Evolutionary conservation across 2,797 vertebrate genomes (phyloP), one percentile per base, ranked within the genome.

Genomic region (Cryptoprocta ferox): DNA sequence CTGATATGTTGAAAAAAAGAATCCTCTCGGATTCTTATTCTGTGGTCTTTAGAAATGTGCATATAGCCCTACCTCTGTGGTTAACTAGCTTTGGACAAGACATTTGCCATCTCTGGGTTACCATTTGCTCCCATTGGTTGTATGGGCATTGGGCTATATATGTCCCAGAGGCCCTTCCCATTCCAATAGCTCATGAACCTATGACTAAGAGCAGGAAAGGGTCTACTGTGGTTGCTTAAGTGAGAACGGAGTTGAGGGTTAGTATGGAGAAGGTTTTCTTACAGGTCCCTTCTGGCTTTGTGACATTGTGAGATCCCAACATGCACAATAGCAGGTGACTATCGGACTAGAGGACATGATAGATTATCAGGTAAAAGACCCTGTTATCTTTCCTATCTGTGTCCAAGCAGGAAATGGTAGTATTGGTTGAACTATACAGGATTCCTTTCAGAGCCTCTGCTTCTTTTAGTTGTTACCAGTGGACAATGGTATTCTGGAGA

Each of bases 311-410:
- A 28, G 0, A 86, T 83, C 63, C 93, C 96, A 94, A 79, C 28
- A 8, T 16, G 85, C 89, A 95, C 82, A 96, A 65, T 79, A 95
- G 39, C 91, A 95, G 0, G 92, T 98, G 86, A 89, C 98, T 79
- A 3, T 98, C 91, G 0, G 96, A 94, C 9, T 61, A n/a, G n/a
- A 14, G 21, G 2, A 98, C 7, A 0, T 95, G 42, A 19, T 91
- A 96, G 75, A 98, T 98, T 42, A 91, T 94, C 75, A 98, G 96
- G 87, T 94, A 88, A 94, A 97, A 97, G 28, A 56, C 12, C 30
- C 50, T 61, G 0, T 86, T 39, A 14, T 70, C 61, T 71, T 68
- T 96, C 35, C 68, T 30, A 11, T 80, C 70, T 7, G 81, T 53
- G 50, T 92, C 92, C 53, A 92, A 37, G 24, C n/a, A 0, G 21